Evolutionary conservation across 2,888 invertebrate species (phyloP).

Genomic region (Pycnomerus fuliginosus): DNA sequence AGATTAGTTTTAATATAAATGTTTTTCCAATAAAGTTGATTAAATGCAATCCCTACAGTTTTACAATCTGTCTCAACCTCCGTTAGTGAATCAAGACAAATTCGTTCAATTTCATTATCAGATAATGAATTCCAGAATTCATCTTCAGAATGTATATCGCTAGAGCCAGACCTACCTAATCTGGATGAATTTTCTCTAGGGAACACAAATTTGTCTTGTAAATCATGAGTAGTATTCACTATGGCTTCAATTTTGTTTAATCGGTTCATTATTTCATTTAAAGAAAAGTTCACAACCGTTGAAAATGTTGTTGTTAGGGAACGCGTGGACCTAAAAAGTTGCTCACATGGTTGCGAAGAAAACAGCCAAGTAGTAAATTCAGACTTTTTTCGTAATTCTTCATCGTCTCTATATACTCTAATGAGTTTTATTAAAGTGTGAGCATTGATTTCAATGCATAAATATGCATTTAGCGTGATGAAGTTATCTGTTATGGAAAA

Average conservation of each 20-base stretch:
- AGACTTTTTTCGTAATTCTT: not conserved
- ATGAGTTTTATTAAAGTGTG: not conserved
- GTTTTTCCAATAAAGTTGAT: too few relatives aligned
- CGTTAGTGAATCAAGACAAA: too few relatives aligned
- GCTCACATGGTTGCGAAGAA: not conserved
- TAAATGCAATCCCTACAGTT: too few relatives aligned
- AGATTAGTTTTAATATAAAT: too few relatives aligned
- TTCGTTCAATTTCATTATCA: too few relatives aligned
- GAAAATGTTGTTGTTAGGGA: slow-evolving; percentile 6
- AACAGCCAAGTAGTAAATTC: not conserved
- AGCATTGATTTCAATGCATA: too few relatives aligned
- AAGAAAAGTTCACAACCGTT: slow-evolving; percentile 2
- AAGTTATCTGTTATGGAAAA: not conserved
- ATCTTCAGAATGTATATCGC: too few relatives aligned
- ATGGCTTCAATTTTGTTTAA: slow-evolving; percentile 11
- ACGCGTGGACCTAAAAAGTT: slow-evolving; percentile 6
- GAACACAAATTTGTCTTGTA: not conserved
- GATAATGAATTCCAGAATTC: too few relatives aligned
- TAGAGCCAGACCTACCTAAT: not conserved
- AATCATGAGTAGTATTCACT: not conserved
- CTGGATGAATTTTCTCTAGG: not conserved
- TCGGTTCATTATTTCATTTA: not conserved
- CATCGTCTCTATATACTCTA: too few relatives aligned
- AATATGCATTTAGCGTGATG: not conserved
- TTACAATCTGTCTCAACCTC: too few relatives aligned